phyloP scores from a whole-genome alignment of 2,113 vertebrate species.

The Cochlearius cochlearius region DNA sequence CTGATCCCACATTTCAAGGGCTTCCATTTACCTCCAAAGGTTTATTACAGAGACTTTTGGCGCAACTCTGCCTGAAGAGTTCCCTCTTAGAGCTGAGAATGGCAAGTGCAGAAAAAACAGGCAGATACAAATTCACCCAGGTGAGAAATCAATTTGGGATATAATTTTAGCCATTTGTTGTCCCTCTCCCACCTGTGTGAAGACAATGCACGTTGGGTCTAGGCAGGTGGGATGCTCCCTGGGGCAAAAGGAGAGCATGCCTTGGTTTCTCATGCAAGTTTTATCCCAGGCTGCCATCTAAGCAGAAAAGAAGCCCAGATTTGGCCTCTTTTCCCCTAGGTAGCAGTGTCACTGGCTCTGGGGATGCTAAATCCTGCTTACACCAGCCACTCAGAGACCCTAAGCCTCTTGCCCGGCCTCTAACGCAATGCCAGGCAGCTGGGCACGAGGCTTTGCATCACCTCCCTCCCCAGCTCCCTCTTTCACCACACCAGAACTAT shows the following conservation, averaged over 20 bases:
- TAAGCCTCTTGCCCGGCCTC: background rate
- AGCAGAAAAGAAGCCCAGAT: background rate
- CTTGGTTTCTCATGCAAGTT: background rate
- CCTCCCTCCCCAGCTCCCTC: background rate
- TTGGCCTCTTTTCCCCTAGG: background rate
- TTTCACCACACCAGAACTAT: background rate
- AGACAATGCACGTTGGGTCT: rapidly evolving
- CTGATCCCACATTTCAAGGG: background rate
- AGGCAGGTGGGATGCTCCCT: background rate
- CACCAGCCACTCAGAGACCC: background rate
- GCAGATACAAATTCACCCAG: background rate
- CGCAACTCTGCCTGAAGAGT: background rate
- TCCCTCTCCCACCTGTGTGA: background rate
- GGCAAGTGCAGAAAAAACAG: background rate
- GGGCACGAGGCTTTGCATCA: background rate
- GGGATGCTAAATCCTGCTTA: background rate
- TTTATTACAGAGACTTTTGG: background rate
- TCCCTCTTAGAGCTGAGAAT: background rate
- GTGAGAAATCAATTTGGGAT: background rate
- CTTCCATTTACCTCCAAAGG: background rate
- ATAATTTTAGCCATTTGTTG: background rate
- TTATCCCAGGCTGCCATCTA: background rate
- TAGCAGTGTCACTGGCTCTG: no score
- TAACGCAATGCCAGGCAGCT: background rate
- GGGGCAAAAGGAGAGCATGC: background rate